Evolutionary conservation across 2,888 invertebrate species (phyloP), one percentile per base, ranked within the genome.

Genomic region (Hybos culiciformis): DNA sequence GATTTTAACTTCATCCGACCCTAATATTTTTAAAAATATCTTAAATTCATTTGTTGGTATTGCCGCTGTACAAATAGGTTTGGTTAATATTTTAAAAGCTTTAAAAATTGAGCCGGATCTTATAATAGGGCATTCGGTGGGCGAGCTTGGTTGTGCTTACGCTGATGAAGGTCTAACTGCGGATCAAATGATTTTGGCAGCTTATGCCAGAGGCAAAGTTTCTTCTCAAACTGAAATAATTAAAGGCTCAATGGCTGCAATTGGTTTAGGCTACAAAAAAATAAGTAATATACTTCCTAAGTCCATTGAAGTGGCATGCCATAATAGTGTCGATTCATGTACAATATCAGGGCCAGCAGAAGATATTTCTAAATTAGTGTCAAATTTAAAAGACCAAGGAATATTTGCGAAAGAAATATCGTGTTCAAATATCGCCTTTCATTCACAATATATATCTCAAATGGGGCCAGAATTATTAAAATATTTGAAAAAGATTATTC

Each of bases 81-180:
- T 77, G 26, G 71, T 72, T 32, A 83, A 86, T 58, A 61, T 81
- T 5, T 63, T 86, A 37, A 67, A 62, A 40, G 66, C 63, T 5
- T 57, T 75, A 17, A 78, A 78, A 12, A 66, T 86, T 24, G 66
- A 69, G 39, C 80, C 84, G 9, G 83, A 85, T 61, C 78, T 78
- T 23, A 78, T 85, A 50, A 75, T 86, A 49, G 86, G 96, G 3
- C 93, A 94, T 65, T 93, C 93, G 8, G 86, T 91, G 0, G 96
- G 96, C 18, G 96, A 96, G 63, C 70, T 96, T 6, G 92, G 88
- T 1, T 94, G 96, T 63, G 92, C 87, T 0, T 96, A 96, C 67
- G 92, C 91, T 3, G 96, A 96, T 62, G 90, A 87, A 1, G 84
- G 87, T 51, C 75, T 94, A 52, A 86, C 88, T 0, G 77, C 82